Evolutionary conservation across 2,888 invertebrate species (phyloP).

Genomic region (Brachypterus glaber): DNA sequence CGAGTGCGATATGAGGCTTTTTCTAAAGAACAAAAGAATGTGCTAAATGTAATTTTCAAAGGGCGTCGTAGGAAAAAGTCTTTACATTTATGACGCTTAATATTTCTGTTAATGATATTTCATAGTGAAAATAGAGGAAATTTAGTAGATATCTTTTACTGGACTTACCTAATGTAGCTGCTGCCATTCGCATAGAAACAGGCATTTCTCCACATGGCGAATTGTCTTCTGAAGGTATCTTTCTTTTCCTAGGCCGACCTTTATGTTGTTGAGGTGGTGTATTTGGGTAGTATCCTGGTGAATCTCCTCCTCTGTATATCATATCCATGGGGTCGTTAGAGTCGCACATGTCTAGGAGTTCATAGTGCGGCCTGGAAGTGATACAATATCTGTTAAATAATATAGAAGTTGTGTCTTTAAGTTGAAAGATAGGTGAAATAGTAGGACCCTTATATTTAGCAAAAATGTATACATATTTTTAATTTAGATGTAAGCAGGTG

Average conservation of each 20-base stretch:
- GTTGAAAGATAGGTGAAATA: too few relatives aligned
- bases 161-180: slow-evolving; percentile 56
- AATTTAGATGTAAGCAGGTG: too few relatives aligned
- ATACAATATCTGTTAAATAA: slow-evolving; percentile 16
- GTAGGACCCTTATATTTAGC: too few relatives aligned
- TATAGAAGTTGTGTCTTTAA: slow-evolving; percentile 3
- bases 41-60: too few relatives aligned
- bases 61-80: too few relatives aligned
- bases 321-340: slow-evolving; percentile 51
- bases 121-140: too few relatives aligned
- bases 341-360: slow-evolving; percentile 54
- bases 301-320: slow-evolving; percentile 50
- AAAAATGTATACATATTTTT: too few relatives aligned
- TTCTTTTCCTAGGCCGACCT: slow-evolving; percentile 72
- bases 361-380: slow-evolving; percentile 53
- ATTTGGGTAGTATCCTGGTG: slow-evolving; percentile 54
- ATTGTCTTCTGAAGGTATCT: slow-evolving; percentile 45
- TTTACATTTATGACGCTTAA: too few relatives aligned
- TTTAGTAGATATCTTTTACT: too few relatives aligned
- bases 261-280: slow-evolving; percentile 59
- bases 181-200: slow-evolving; percentile 60
- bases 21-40: too few relatives aligned
- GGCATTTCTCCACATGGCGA: slow-evolving; percentile 54
- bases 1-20: too few relatives aligned
- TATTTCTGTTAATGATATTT: too few relatives aligned